Base-by-base conservation (phyloP, 2,797 vertebrate species). In the Calcarius lapponicus region DNA sequence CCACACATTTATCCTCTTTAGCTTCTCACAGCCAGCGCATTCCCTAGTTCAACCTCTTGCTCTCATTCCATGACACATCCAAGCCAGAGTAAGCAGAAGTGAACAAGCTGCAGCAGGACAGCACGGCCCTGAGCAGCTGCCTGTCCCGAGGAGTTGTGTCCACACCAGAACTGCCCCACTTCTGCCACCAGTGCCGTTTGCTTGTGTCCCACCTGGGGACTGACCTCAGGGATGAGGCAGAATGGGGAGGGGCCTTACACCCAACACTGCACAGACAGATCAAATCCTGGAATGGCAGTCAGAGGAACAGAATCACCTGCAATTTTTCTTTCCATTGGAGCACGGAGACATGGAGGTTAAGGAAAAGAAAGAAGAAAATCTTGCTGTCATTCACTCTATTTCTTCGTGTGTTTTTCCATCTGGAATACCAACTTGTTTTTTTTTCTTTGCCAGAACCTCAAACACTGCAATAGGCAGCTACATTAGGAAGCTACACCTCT, bases 401-500 rank as follows among this genome's bases (percentile, higher is more conserved):
- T 67, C 80, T 72, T 34, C 32, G 32, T 7, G 2, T 29, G 32
- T 5, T 86, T 83, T 78, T 71, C 54, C 18, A 53, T 26, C 22
- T 71, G 16, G n/a, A 84, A 79, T 20, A 42, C 29, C 25, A 45
- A 2, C 6, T 32, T 1, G 1, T 20, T 31, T 18, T 11, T 13
- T 67, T 69, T 70, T 17, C 22, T 43, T 53, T 76, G 16, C n/a
- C 51, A 29, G 50, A 61, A 4, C 8, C 26, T 13, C 26, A 26
- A 45, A 29, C 16, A 21, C 11, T 20, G 20, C 69, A 36, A 25
- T 16, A 48, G 36, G 36, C 3, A 3, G 29, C 47, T 42, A 58
- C 11, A 0, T 36, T 26, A 36, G 54, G 54, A 65, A 57, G 28
- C 0, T 0, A 5, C 4, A 1, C 5, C 0, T 51, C 16, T 51